Base-by-base conservation (phyloP, 2,888 invertebrate species). In the Axea sp. region DNA sequence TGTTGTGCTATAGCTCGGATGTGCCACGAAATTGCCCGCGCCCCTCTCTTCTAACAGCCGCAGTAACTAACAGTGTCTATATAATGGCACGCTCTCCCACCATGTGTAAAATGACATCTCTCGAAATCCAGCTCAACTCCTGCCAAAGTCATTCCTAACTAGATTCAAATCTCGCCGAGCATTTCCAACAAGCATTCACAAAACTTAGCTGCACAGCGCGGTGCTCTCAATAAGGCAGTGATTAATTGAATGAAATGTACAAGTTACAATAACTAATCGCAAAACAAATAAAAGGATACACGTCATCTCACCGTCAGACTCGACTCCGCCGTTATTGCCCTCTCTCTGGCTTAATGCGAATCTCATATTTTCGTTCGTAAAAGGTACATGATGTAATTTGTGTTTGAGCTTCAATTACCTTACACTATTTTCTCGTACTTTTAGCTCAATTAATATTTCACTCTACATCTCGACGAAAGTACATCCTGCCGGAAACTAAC, bases 41-140 rank as follows among this genome's bases (percentile, higher is more conserved):
- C 43, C 68, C 72, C 49, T 31, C 51, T 41, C 53, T 64, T 64
- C 57, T 51, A 28, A 82, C 81, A 80, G 78, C 77, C 81, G 77
- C 74, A 79, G 78, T 82, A 82, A 82, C 82, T 80, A 81, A 79
- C 81, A 78, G 80, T 82, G 82, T 80, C 79, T 82, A 79, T 81
- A 80, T 82, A 82, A 82, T 81, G 78, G 78, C 77, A 77, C 78
- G 79, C 78, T 77, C 77, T 78, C 77, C 78, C 78, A 79, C 77
- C 80, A 65, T 71, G 64, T 71, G 80, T 79, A 81, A 82, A 83
- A 81, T 79, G 82, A 81, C 80, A 81, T 81, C 78, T 79, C 81
- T 80, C 78, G 80, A 81, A 83, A 81, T 76, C 77, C 80, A 78
- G 35, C 31, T 24, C 24, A 76, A 79, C 75, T 26, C 30, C 53